Conservation (phyloP, 2,797 vertebrate genomes). For the Bufotes viridis region DNA sequence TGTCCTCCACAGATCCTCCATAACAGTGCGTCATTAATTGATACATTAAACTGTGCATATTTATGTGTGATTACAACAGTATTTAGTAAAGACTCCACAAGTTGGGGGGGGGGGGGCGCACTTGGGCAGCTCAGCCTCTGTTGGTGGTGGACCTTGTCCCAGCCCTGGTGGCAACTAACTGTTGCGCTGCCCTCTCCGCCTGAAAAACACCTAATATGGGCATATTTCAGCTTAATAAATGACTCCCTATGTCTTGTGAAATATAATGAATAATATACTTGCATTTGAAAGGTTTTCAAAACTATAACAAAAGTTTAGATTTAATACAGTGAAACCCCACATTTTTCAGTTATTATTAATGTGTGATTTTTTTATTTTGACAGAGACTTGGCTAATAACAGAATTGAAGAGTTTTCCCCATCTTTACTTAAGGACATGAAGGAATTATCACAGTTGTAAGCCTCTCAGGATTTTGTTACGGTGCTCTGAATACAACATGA, state of each 20-base stretch:
- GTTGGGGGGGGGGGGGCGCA: no score
- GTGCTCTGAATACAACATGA: neutral
- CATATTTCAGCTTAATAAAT: no score
- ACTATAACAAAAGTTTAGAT: neutral
- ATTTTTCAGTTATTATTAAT: neutral
- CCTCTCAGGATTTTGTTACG: constrained; percentile 2
- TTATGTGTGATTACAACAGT: no score
- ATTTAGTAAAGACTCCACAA: no score
- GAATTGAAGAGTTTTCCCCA: constrained; percentile 83
- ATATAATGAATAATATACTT: neutral
- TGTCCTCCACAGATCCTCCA: no score
- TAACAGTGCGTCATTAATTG: no score
- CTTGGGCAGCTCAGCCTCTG: no score
- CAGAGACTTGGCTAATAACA: constrained; percentile 93
- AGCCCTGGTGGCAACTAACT: no score
- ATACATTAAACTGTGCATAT: no score
- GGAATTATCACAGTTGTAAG: constrained; percentile 96
- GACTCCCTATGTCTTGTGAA: neutral
- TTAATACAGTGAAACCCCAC: neutral
- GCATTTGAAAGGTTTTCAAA: neutral
- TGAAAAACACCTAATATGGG: no score
- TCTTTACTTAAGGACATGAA: constrained; percentile 85
- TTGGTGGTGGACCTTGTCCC: no score
- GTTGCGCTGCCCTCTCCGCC: no score
- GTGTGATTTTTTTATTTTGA: constrained; percentile 60